Evolutionary conservation across 1,140 invertebrate genomes (phyloP).

Genomic region (Propsilocerus akamusi): DNA sequence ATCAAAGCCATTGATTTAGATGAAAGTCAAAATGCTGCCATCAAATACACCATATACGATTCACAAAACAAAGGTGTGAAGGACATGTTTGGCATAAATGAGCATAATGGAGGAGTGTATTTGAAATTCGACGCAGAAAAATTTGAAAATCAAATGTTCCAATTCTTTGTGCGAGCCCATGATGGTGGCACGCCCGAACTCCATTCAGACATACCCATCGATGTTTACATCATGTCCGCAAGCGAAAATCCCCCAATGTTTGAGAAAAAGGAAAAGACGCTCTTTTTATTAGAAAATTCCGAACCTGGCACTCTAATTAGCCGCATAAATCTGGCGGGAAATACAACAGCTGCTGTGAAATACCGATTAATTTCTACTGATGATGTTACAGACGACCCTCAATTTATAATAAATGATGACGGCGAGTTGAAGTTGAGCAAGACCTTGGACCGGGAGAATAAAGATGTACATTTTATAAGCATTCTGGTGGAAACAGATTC

Average conservation of each 20-base stretch:
- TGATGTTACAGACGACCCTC: constrained; percentile 33
- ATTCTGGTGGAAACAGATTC: constrained; percentile 64
- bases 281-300: constrained; percentile 64
- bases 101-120: constrained; percentile 45
- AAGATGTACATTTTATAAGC: constrained; percentile 52
- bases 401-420: constrained; percentile 52
- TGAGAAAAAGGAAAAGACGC: constrained; percentile 46
- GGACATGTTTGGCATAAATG: constrained; percentile 45
- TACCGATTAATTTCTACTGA: constrained; percentile 44
- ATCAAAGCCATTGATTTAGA: constrained; percentile 49
- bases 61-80: constrained; percentile 33
- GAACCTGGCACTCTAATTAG: constrained; percentile 43
- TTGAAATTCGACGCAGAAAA: constrained; percentile 34
- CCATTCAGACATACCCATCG: constrained; percentile 60
- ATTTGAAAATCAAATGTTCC: constrained; percentile 51
- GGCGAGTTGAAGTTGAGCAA: constrained; percentile 53
- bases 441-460: constrained; percentile 57
- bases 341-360: constrained; percentile 32
- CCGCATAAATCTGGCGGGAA: constrained; percentile 31
- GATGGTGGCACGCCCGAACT: constrained; percentile 51
- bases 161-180: constrained; percentile 73
- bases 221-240: constrained; percentile 51
- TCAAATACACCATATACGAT: constrained; percentile 57
- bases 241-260: constrained; percentile 51
- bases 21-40: constrained; percentile 40